Conservation (phyloP, 2,888 invertebrate species). For the Eudemis profundana region DNA sequence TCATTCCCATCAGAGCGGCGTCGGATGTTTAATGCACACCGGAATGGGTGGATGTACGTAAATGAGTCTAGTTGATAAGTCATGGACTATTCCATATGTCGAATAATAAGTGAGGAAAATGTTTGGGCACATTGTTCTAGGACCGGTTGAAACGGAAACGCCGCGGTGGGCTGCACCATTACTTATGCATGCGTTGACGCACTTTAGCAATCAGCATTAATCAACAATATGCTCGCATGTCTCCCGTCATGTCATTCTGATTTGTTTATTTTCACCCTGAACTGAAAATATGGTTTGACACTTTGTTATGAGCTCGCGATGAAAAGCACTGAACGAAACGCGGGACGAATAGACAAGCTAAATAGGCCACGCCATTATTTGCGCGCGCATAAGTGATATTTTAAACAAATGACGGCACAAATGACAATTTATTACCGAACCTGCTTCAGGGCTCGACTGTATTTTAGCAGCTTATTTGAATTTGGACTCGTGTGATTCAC, state of each 20-base stretch:
- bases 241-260: conserved; percentile 69
- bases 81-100: conserved; percentile 61
- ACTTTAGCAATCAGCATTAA: conserved; percentile 84
- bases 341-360: conserved; percentile 63
- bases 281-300: conserved; percentile 71
- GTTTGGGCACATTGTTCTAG: conserved; percentile 81
- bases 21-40: conserved; percentile 36
- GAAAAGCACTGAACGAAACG: conserved; percentile 59
- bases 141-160: conserved; percentile 81
- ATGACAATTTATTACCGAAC: conserved; percentile 41
- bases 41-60: conserved; percentile 43
- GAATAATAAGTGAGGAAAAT: conserved; percentile 72
- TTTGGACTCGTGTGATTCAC: conserved; percentile 43
- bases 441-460: conserved; percentile 34
- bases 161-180: conserved; percentile 77
- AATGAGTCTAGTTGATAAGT: conserved; percentile 50
- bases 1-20: conserved; percentile 33
- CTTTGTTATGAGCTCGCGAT: conserved; percentile 56
- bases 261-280: conserved; percentile 76
- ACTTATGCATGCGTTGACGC: conserved; percentile 82
- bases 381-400: conserved; percentile 44
- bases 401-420: conserved; percentile 43
- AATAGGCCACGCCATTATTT: conserved; percentile 57
- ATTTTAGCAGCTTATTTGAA: conserved; percentile 44
- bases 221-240: conserved; percentile 79